phyloP scores from a whole-genome alignment of 2,797 vertebrate species.

The Helicolenus hilgendorfi region DNA sequence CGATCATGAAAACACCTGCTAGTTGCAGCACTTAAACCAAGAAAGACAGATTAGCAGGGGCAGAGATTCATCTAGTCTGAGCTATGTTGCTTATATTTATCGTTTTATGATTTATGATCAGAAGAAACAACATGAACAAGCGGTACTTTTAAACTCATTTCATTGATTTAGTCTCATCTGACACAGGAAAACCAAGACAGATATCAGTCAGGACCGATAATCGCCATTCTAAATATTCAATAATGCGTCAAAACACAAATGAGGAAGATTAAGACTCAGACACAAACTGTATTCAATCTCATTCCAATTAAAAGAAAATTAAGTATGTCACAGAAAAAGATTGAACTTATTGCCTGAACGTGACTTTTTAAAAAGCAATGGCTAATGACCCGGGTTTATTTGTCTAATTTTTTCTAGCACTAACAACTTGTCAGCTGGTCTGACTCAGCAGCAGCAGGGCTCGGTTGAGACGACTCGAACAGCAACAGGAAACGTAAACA shows the following conservation, averaged over 20 bases:
- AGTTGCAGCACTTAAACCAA: not conserved
- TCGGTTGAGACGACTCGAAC: conserved; percentile 37
- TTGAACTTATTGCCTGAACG: not conserved
- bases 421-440: conserved; percentile 35
- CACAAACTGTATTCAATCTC: not conserved
- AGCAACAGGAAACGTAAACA: conserved; percentile 85
- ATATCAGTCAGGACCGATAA: not conserved
- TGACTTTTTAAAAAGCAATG: conserved; percentile 16
- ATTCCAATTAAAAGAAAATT: not conserved
- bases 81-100: not conserved
- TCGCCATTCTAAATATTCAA: not conserved
- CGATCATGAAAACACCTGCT: not conserved
- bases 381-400: conserved; percentile 27
- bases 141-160: not conserved
- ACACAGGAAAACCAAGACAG: not conserved
- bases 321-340: not conserved
- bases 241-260: not conserved
- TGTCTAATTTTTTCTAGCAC: conserved; percentile 30
- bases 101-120: not conserved
- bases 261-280: not conserved
- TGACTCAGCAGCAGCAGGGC: conserved; percentile 70
- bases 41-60: not conserved
- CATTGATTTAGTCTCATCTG: not conserved
- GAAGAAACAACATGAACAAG: not conserved
- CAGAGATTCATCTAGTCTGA: not conserved